Conservation (phyloP, 2,888 invertebrate species). For the Drosophila yooni region DNA sequence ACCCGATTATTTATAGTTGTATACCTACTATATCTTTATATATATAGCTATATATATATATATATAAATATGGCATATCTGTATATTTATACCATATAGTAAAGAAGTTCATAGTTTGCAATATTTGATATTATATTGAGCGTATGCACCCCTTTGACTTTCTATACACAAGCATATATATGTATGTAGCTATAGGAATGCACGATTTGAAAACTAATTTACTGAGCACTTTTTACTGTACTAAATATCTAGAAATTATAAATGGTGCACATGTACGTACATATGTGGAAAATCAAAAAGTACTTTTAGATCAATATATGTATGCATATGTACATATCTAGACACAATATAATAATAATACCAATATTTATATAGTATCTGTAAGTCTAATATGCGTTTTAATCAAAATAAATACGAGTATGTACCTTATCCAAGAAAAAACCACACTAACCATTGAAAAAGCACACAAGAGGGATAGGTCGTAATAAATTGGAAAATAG, state of each 20-base stretch:
- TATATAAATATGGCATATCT: constrained; percentile 2
- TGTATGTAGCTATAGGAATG: constrained; percentile 20
- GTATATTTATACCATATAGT: constrained; percentile 4
- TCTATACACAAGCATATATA: constrained; percentile 6
- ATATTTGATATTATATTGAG: constrained; percentile 15
- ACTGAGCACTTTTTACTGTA: constrained; percentile 6
- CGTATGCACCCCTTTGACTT: constrained; percentile 11
- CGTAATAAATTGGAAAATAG: neutral
- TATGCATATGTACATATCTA: constrained; percentile 24
- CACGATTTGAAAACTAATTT: constrained; percentile 47
- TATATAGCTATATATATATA: constrained; percentile 4
- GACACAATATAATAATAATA: constrained; percentile 15
- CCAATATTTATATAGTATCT: constrained; percentile 23
- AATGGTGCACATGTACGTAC: constrained; percentile 19
- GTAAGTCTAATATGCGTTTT: constrained; percentile 31
- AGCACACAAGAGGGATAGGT: neutral
- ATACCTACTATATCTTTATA: constrained; percentile 7
- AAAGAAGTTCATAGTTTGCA: constrained; percentile 1
- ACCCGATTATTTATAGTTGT: constrained; percentile 11
- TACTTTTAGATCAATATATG: constrained; percentile 1
- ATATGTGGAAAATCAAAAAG: constrained; percentile 6
- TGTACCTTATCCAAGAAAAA: constrained; percentile 35
- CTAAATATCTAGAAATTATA: constrained; percentile 10
- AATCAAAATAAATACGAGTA: constrained; percentile 40
- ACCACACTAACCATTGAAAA: neutral